These are phyloP conservation scores for Acrossocheilus fasciatus DNA, from an alignment of 2,797 vertebrate species.

Conservation along the genomic window DNA sequence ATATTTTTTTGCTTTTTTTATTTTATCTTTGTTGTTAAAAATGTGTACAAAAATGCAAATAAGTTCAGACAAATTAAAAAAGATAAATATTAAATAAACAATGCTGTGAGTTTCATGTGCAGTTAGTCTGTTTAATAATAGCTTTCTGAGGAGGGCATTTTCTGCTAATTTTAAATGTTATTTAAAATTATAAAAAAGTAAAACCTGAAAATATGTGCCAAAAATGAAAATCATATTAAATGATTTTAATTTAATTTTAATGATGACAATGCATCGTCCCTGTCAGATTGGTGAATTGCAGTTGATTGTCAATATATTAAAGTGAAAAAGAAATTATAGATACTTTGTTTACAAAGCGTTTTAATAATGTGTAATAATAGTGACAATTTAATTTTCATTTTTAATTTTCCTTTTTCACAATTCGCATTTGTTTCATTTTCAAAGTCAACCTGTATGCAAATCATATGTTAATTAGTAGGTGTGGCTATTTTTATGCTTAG, in stretches of 20 bases:
- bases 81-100: too few species aligned
- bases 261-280: too few species aligned
- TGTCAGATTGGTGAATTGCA: too few species aligned
- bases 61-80: not conserved
- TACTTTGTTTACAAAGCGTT: too few species aligned
- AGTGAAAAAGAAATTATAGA: too few species aligned
- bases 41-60: not conserved
- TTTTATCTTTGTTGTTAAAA: not conserved
- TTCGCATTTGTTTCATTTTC: not conserved
- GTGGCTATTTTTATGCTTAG: not conserved
- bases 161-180: not conserved
- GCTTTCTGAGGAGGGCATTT: not conserved
- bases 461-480: not conserved
- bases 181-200: not conserved
- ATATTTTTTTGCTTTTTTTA: not conserved
- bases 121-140: not conserved
- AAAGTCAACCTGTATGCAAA: not conserved
- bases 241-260: too few species aligned
- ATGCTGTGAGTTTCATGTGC: too few species aligned
- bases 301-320: too few species aligned
- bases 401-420: not conserved
- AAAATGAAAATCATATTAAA: not conserved
- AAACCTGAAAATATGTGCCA: not conserved
- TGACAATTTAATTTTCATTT: not conserved
- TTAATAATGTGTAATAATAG: too few species aligned